Base-by-base conservation (phyloP, 2,888 invertebrate genomes). In the Opisthograptis luteolata region DNA sequence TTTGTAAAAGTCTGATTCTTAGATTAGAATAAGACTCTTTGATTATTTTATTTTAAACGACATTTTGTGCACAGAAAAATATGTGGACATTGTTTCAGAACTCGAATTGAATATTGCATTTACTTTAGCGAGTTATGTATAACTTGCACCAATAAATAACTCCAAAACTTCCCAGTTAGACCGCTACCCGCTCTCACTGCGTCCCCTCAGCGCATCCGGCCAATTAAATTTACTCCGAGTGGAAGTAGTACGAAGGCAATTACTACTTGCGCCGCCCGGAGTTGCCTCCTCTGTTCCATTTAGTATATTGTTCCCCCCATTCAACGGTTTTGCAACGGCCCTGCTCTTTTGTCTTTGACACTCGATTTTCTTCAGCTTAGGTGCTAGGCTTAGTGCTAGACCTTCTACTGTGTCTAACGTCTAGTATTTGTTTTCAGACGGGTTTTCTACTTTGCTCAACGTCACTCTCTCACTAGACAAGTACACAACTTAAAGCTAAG, bases 141-240 rank as follows among this genome's bases (percentile, higher is more conserved):
- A n/a, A n/a, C n/a, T n/a, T 25, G 1, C 0, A 9, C n/a, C 17
- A 7, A 27, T 35, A 34, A 34, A 9, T 31, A 31, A n/a, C 13
- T 8, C 0, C 17, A 7, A 12, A n/a, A n/a, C n/a, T n/a, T n/a
- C n/a, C n/a, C 5, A 2, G 10, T 10, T 10, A 30, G 15, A 14
- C 36, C 40, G 48, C 36, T 45, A 5, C 13, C 37, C 53, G 48
- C 62, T 58, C 36, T 37, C 46, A 57, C 47, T 35, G 19, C 24
- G 42, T 31, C 57, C 31, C 14, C 25, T 9, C 25, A 39, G 34
- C 55, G 57, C 48, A 64, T 55, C 58, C 61, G 52, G 37, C 56
- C 68, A 70, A 72, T 75, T 72, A 75, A 64, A 72, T 73, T 69
- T 64, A 60, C 59, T 62, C 54, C 22, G 52, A 60, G 62, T 52